Percentiles rank a stretch among this genome's conserved stretches.
phyloP scores from a whole-genome alignment of 2,888 invertebrate species.

The Phoenoteleia sp. region DNA sequence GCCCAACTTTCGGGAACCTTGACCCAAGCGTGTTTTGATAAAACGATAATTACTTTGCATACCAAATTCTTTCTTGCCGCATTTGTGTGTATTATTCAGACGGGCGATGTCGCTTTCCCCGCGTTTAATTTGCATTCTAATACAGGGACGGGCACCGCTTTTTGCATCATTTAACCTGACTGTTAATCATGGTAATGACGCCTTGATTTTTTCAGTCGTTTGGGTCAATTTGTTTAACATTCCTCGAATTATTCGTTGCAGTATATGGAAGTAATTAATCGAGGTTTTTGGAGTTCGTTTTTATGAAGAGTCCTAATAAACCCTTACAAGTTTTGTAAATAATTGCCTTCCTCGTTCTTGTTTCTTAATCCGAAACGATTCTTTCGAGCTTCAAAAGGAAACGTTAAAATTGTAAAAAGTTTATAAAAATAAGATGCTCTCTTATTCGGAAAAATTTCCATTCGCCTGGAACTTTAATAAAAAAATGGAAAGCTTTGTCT shows the following conservation, averaged over 20 bases:
- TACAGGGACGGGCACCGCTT: not conserved
- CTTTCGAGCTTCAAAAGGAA: not conserved
- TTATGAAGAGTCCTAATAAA: not conserved
- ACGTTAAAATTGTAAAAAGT: not conserved
- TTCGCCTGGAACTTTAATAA: too few species aligned
- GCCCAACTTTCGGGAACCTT: constrained; percentile 9
- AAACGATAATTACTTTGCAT: constrained; percentile 19
- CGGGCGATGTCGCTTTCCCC: not conserved
- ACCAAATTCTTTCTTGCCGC: constrained; percentile 13
- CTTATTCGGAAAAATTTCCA: too few species aligned
- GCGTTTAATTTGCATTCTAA: constrained; percentile 28
- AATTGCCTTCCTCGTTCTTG: not conserved
- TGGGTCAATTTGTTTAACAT: not conserved
- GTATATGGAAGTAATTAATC: not conserved
- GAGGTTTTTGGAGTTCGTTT: not conserved
- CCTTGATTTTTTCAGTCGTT: not conserved
- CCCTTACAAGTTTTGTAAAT: not conserved
- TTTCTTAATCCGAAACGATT: not conserved
- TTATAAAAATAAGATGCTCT: not conserved
- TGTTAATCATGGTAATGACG: constrained; percentile 5
- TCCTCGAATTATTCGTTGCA: not conserved
- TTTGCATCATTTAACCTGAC: not conserved
- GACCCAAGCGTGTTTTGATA: constrained; percentile 20
- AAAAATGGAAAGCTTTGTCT: too few species aligned
- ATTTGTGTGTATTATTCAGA: constrained; percentile 14